Evolutionary conservation across 2,888 invertebrate genomes (phyloP).

Genomic region (Pristionchus entomophagus): DNA sequence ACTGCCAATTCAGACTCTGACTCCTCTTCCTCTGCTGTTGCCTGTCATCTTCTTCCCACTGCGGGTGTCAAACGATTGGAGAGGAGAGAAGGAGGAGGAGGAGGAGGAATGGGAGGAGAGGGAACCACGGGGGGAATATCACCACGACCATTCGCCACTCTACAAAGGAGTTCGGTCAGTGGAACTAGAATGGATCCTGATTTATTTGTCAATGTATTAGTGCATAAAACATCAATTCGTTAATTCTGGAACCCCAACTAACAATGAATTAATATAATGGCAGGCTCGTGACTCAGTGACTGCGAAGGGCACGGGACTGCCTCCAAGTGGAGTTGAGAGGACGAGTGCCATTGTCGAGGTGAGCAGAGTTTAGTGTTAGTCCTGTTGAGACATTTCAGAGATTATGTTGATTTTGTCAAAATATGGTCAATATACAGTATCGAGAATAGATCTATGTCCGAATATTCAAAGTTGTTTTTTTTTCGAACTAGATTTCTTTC

Average conservation of each 20-base stretch:
- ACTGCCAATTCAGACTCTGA: slow-evolving; percentile 32
- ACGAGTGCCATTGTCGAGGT: slow-evolving; percentile 27
- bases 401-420: too few species aligned
- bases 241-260: not conserved
- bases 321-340: not conserved
- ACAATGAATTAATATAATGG: not conserved
- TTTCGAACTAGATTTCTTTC: too few species aligned
- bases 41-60: not conserved
- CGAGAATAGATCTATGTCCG: too few species aligned
- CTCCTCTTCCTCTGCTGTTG: slow-evolving; percentile 12
- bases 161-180: slow-evolving; percentile 46
- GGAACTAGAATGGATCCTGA: not conserved
- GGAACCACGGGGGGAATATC: not conserved
- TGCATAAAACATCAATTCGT: not conserved
- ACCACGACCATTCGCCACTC: slow-evolving; percentile 45
- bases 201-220: not conserved
- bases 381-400: too few species aligned
- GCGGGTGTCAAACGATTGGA: slow-evolving; percentile 40
- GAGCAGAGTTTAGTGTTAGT: not conserved
- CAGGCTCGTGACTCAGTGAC: not conserved
- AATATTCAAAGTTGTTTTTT: too few species aligned
- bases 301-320: not conserved
- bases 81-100: not conserved
- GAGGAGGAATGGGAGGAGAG: not conserved
- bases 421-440: too few species aligned